Conservation (phyloP, 1,140 invertebrate species). For the Panulirus ornatus region DNA sequence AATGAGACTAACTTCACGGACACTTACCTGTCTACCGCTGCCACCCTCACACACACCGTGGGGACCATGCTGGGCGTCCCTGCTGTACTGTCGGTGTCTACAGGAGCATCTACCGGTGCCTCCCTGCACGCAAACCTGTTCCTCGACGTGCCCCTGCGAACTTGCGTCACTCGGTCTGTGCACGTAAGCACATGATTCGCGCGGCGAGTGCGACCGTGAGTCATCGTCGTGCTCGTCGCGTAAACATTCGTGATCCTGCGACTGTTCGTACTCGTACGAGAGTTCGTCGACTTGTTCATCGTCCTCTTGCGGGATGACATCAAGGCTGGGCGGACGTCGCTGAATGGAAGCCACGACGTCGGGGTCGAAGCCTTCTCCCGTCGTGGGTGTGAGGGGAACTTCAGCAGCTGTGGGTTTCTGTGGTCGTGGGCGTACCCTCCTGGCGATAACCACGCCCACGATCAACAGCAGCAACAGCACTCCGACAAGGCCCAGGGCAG, state of each 20-base stretch:
- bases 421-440: slow-evolving; percentile 15
- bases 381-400: slow-evolving; percentile 19
- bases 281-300: slow-evolving; percentile 11
- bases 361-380: slow-evolving; percentile 50
- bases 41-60: neutral
- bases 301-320: slow-evolving; percentile 39
- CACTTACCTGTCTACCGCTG: slow-evolving; percentile 36
- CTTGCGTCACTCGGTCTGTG: slow-evolving; percentile 14
- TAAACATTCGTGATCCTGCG: neutral
- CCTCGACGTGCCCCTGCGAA: slow-evolving; percentile 3
- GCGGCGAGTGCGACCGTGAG: slow-evolving; percentile 4
- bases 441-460: slow-evolving; percentile 36
- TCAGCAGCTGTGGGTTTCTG: slow-evolving; percentile 25
- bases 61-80: neutral
- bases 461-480: slow-evolving; percentile 47
- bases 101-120: slow-evolving; percentile 30
- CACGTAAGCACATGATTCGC: slow-evolving; percentile 32
- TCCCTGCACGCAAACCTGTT: neutral
- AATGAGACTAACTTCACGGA: no score
- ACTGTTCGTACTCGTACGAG: slow-evolving; percentile 21
- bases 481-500: slow-evolving; percentile 32
- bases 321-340: slow-evolving; percentile 30
- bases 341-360: slow-evolving; percentile 58
- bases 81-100: slow-evolving; percentile 3
- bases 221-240: slow-evolving; percentile 29